Conservation (phyloP, 2,113 vertebrate species). For the Coptodon bakossiorum region DNA sequence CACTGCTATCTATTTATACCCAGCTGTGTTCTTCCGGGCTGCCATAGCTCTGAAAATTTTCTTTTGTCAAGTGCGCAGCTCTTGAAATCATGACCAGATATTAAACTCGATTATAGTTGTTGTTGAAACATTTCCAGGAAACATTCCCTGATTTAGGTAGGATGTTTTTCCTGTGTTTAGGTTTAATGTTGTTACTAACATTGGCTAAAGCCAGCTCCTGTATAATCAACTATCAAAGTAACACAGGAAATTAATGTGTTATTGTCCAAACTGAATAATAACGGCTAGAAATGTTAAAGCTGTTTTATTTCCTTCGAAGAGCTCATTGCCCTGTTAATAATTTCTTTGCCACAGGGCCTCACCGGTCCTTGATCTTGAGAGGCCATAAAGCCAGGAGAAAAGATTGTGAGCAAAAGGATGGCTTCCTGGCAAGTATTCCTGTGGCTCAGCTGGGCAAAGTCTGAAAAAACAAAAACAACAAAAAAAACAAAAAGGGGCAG, state of each 20-base stretch:
- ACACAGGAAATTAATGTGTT: neutral
- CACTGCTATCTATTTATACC: neutral
- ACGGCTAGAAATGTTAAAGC: neutral
- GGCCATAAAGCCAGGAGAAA: neutral
- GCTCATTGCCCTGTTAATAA: neutral
- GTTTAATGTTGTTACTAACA: neutral
- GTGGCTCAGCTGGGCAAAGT: neutral
- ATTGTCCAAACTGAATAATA: neutral
- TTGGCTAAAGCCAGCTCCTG: neutral
- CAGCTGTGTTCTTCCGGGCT: neutral
- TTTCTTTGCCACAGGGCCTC: neutral
- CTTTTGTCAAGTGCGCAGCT: neutral
- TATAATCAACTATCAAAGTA: neutral
- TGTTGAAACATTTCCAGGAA: constrained; percentile 11
- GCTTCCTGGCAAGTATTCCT: neutral
- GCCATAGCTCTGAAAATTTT: neutral
- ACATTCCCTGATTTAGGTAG: neutral
- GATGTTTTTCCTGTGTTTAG: neutral
- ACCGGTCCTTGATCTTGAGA: neutral
- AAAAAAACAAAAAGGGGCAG: neutral
- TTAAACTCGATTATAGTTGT: neutral
- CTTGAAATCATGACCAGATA: neutral
- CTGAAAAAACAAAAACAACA: neutral
- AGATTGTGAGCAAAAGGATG: neutral
- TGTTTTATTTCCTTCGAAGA: neutral